Base-by-base conservation (phyloP, 2,888 invertebrate species). In the Macrophya alboannulata region DNA sequence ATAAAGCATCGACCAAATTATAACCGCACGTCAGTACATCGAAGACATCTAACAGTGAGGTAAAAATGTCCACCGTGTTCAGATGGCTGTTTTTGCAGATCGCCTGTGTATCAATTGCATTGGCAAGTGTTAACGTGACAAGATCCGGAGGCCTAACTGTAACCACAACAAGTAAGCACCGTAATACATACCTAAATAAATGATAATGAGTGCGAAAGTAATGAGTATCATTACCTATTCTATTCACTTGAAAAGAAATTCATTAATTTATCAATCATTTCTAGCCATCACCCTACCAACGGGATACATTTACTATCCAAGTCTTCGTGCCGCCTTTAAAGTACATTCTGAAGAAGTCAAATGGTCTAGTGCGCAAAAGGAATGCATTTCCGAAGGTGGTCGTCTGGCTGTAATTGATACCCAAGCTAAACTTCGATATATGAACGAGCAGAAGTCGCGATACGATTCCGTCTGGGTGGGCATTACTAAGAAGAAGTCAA, bases 341-440 rank as follows among this genome's bases (percentile, higher is more conserved):
- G 4, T 81, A 5, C 40, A 81, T 81, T 21, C 31, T 21, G 21
- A 62, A 21, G 3, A 40, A 43, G 12, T n/a, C 4, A 21, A 0
- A 6, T 81, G 81, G 81, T 0, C 3, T 43, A 25, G 31, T 48
- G 76, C 48, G 31, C 48, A 76, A 48, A n/a, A 55, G 1, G 15
- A 17, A 48, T 79, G 79, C 55, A 55, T 55, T 55, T 17, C 79
- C 37, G 79, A 79, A n/a, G 81, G 81, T 17, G 81, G 59, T 59
- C 81, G 45, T 62, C 43, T 81, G 31, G 62, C 81, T 21, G 62
- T 81, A 25, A 10, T 81, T 43, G 81, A 81, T 25, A 81, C 59
- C 9, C 43, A 4, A 21, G 43, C 17, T 5, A 81, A 43, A 62
- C 25, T 81, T 17, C n/a, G 6, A 62, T 10, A 40, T 17, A 3